Base-by-base conservation (phyloP, 2,888 invertebrate genomes). In the Lasioglossum calceatum region DNA sequence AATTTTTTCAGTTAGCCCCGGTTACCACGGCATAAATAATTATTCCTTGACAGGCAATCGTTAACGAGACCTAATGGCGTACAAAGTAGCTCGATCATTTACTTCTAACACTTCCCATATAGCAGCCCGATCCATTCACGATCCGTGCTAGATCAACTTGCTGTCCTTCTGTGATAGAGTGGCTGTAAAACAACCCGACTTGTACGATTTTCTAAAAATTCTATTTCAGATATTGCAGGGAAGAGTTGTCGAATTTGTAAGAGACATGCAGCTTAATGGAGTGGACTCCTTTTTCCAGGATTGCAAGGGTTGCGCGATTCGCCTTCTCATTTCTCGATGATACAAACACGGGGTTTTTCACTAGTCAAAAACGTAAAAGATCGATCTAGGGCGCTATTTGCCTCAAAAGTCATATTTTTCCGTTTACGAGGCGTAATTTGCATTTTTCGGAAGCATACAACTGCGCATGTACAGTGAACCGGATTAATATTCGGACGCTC, bases 1-100 rank as follows among this genome's bases (percentile, higher is more conserved):
- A 79, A 77, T 58, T 85, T 79, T 88, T 91, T 85, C 81, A 82
- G 82, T 84, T 86, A 81, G 58, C 82, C 82, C 27, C 79, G 85
- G 86, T 86, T 84, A 79, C 85, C 47, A n/a, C 54, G 58, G 61
- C 77, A 84, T 87, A 90, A 91, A 91, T 91, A 91, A 91, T 91
- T 90, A 87, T 83, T 78, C 72, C 77, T 64, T 64, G 88, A 85
- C 87, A 72, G 84, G 81, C 85, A 64, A 84, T 89, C 89, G 84
- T 89, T 90, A 89, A 84, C 82, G 70, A 81, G 76, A 86, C 83
- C 84, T 90, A 86, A 90, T 87, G 82, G 83, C 76, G 39, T 82
- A 81, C 86, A 85, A 89, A 91, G 78, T 77, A 77, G 82, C 14
- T 70, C 87, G 84, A 83, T 88, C 85, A 84, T 83, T 82, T 81